Base-by-base conservation (phyloP, 2,797 vertebrate genomes). In the Huso huso region DNA sequence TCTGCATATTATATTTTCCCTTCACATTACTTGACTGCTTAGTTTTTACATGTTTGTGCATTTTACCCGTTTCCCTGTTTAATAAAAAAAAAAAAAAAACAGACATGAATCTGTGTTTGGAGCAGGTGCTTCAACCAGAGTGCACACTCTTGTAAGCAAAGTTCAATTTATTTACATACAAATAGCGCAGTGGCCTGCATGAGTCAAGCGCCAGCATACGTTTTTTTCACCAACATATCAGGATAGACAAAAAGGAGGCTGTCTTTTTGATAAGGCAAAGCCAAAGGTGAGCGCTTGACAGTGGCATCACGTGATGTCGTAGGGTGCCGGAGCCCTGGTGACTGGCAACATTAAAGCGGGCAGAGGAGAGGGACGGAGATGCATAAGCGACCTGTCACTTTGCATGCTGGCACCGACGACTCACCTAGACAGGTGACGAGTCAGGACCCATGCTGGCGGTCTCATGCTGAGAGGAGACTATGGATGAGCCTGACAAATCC, bases 361-460 rank as follows among this genome's bases (percentile, higher is more conserved):
- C 9, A 1, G 0, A 0, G 76, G 68, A 64, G 1, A 7, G 72
- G 77, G 69, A 65, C 1, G 57, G 77, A 69, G 78, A 77, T 9
- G 73, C 86, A 86, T 83, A 86, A 77, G 83, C 61, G 37, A 77
- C 72, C 82, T 86, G 86, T 88, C 88, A 85, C 82, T 82, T 72
- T 61, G 0, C 70, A 81, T 79, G 78, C 76, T 51, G 58, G 53
- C 1, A 49, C 72, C 10, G 65, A 72, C 75, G 23, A 72, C 77
- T 78, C 77, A 79, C 79, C 79, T 71, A 70, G 75, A 84, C 85
- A 84, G 84, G 90, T 88, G 87, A 87, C 51, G 48, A 52, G 72
- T 71, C 61, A 60, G 75, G 74, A 69, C 75, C 78, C 70, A 4
- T 51, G 74, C 71, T 50, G 72, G 73, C 75, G 65, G 82, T 83